Evolutionary conservation across 2,113 vertebrate species (phyloP).

Genomic region (Archilochus colubris): DNA sequence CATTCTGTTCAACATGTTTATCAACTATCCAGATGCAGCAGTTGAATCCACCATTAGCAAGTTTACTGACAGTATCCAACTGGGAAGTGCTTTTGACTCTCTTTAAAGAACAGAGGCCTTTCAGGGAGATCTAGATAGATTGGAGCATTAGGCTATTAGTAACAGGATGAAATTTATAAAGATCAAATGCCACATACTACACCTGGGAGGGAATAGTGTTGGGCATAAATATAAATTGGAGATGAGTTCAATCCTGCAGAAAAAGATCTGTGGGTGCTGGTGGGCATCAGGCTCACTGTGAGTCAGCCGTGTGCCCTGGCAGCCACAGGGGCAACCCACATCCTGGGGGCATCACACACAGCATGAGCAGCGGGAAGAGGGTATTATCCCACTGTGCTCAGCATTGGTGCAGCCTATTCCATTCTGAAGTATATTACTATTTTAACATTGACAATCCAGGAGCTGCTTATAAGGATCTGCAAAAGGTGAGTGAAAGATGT

Average conservation of each 20-base stretch:
- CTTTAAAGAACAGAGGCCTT: neutral
- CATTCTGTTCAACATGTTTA: neutral
- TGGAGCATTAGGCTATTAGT: neutral
- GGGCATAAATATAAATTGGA: neutral
- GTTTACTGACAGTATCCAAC: neutral
- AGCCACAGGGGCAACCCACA: neutral
- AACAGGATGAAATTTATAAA: neutral
- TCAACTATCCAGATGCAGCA: neutral
- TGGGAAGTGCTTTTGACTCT: neutral
- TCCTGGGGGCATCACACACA: neutral
- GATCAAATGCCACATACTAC: neutral
- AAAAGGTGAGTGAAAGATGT: neutral
- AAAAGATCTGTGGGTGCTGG: neutral
- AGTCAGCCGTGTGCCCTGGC: neutral
- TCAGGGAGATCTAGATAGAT: neutral
- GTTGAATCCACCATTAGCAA: neutral
- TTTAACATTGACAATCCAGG: neutral
- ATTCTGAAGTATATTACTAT: neutral
- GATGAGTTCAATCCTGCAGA: neutral
- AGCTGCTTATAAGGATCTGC: neutral
- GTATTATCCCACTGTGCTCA: rapidly evolving
- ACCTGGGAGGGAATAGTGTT: rapidly evolving
- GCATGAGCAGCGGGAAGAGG: neutral
- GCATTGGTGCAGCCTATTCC: rapidly evolving
- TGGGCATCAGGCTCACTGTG: rapidly evolving